Evolutionary conservation across 2,113 vertebrate species (phyloP).

Genomic region (Heliornis fulica): DNA sequence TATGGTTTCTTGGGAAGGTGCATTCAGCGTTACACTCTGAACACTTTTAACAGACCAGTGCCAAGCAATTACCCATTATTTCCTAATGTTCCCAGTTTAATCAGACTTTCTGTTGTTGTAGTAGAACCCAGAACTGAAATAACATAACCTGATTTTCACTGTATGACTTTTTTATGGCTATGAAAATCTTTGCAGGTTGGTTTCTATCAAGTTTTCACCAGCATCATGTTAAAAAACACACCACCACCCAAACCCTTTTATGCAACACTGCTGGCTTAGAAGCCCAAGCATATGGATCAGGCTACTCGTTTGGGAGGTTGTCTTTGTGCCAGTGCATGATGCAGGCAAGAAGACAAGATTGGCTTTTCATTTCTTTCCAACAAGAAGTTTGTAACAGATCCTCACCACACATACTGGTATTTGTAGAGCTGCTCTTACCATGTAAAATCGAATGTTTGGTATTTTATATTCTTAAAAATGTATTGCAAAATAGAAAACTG

Average conservation of each 20-base stretch:
- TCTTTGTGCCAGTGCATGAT: not conserved
- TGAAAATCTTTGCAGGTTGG: not conserved
- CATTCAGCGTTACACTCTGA: not conserved
- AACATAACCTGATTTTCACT: not conserved
- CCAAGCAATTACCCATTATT: not conserved
- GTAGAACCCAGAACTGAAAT: not conserved
- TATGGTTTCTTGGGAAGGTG: not conserved
- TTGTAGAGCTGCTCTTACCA: not conserved
- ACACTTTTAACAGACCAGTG: not conserved
- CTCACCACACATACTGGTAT: not conserved
- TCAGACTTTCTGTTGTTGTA: not conserved
- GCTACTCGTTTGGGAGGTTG: not conserved
- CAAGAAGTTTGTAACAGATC: not conserved
- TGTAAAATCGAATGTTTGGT: not conserved
- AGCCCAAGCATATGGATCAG: not conserved
- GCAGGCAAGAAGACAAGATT: not conserved
- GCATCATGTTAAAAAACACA: not conserved
- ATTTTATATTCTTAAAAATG: not conserved
- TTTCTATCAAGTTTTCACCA: not conserved
- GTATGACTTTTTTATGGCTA: not conserved
- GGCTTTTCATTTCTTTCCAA: not conserved
- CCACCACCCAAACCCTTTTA: not conserved
- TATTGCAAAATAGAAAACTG: not conserved
- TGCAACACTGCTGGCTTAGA: not conserved
- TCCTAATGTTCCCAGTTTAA: not conserved